These are phyloP conservation scores for Nesoenas mayeri DNA, from an alignment of 2,113 vertebrate genomes.

Conservation along the genomic window DNA sequence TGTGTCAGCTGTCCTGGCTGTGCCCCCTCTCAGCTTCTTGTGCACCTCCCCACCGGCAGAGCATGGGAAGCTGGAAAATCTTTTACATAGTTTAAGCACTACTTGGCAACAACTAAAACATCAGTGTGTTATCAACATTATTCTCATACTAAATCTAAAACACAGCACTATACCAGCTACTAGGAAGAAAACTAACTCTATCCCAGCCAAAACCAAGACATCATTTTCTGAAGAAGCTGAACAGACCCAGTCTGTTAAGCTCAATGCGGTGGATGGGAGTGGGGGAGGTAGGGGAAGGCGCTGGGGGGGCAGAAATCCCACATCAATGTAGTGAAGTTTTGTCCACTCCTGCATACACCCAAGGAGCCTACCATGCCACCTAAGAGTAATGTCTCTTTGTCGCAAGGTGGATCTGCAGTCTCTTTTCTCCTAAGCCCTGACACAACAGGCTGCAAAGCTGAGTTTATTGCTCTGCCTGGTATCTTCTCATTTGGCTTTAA, in stretches of 20 bases:
- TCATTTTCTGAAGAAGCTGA: not conserved
- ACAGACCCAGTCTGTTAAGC: not conserved
- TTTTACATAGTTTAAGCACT: no score
- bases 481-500: conserved; percentile 53
- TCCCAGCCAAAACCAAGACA: no score
- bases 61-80: no score
- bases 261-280: not conserved
- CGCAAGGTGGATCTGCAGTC: not conserved
- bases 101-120: no score
- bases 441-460: conserved; percentile 3
- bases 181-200: no score
- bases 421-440: not conserved
- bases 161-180: no score
- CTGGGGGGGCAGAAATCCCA: not conserved
- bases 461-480: conserved; percentile 46
- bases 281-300: no score
- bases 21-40: no score
- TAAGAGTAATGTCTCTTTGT: not conserved
- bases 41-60: no score
- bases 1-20: no score
- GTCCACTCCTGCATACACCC: not conserved
- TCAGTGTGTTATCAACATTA: no score
- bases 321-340: not conserved
- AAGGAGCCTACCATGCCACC: not conserved
- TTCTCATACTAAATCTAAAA: no score